Conservation (phyloP, 1,140 invertebrate species). For the Brachionus plicatilis region DNA sequence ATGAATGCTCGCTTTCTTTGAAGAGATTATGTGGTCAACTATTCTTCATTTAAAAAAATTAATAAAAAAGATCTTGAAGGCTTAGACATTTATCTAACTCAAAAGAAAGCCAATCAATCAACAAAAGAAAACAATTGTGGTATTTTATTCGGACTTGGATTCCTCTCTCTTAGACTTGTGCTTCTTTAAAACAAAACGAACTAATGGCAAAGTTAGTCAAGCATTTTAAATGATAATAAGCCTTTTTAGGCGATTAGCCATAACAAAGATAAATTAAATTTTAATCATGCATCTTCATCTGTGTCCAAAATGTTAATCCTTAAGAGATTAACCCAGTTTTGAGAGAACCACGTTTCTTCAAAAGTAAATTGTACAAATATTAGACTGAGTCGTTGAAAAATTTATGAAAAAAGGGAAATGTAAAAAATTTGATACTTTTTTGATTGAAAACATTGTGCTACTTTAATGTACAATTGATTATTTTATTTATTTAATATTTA, state of each 20-base stretch:
- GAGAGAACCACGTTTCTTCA: not conserved
- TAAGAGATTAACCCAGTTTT: constrained; percentile 15
- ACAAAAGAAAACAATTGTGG: not conserved
- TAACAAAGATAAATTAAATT: constrained; percentile 14
- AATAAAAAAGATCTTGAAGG: too few species aligned
- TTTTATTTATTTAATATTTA: too few species aligned
- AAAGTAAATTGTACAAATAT: not conserved
- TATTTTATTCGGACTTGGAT: not conserved
- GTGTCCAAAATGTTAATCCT: constrained; percentile 30
- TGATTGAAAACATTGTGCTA: too few species aligned
- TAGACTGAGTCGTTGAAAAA: too few species aligned
- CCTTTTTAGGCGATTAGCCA: not conserved
- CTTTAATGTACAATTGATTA: too few species aligned
- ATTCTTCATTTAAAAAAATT: too few species aligned
- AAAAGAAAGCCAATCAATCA: not conserved
- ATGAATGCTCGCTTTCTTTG: too few species aligned
- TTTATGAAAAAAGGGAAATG: too few species aligned
- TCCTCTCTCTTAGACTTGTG: not conserved
- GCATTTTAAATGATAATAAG: not conserved
- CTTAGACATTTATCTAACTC: too few species aligned
- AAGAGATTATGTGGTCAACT: too few species aligned
- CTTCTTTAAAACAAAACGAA: not conserved
- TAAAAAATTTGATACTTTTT: too few species aligned
- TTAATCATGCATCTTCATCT: not conserved
- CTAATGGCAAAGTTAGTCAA: not conserved